Conservation (phyloP, 2,797 vertebrate species). For the Paguma larvata region DNA sequence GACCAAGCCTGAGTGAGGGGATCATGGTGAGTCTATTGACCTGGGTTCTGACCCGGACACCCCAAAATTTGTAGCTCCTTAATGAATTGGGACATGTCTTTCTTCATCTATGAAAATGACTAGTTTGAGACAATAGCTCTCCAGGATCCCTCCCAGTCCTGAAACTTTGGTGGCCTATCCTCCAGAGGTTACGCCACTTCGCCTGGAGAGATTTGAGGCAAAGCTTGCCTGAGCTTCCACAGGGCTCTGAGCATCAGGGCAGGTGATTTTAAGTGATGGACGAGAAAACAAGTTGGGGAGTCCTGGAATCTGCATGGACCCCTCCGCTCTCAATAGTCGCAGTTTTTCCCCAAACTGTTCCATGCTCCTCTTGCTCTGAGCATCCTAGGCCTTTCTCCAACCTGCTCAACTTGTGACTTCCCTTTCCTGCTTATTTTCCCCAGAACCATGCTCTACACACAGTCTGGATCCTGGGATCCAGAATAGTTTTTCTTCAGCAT, state of each 20-base stretch:
- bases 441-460: not conserved
- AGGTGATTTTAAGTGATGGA: too few relatives aligned
- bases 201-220: not conserved
- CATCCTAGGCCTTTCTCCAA: not conserved
- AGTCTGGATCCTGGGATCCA: not conserved
- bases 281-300: not conserved
- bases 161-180: not conserved
- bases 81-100: not conserved
- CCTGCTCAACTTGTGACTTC: not conserved
- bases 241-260: not conserved
- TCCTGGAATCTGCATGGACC: not conserved
- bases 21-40: not conserved
- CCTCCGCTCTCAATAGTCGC: not conserved
- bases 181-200: not conserved
- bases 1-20: not conserved
- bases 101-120: conserved; percentile 1
- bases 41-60: not conserved
- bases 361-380: not conserved
- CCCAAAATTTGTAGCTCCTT: not conserved
- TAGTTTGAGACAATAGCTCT: not conserved
- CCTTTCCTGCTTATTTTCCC: not conserved
- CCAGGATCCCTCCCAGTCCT: not conserved
- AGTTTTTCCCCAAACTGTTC: not conserved
- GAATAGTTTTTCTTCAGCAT: not conserved
- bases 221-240: too few relatives aligned